phyloP scores from a whole-genome alignment of 2,888 invertebrate species.

The Sicus ferrugineus region DNA sequence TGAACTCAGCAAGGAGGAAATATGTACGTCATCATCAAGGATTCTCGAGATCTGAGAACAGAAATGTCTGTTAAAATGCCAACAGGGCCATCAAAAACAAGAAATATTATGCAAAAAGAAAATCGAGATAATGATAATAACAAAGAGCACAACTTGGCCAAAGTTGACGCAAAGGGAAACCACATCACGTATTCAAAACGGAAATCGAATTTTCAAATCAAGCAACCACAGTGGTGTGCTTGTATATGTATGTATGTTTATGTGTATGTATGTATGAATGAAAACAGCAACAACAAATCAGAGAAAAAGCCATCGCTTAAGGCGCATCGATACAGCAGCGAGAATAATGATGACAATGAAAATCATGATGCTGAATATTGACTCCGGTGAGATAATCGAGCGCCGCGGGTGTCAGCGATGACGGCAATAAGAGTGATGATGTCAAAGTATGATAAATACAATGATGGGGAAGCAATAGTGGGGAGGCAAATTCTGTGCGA shows the following conservation, averaged over 20 bases:
- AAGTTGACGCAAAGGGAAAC: slow-evolving; percentile 23
- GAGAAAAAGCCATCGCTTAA: too few species aligned
- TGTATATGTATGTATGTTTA: too few species aligned
- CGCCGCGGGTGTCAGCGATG: background rate
- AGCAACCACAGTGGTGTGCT: slow-evolving; percentile 23
- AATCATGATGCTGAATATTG: slow-evolving; percentile 4
- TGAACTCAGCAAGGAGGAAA: slow-evolving; percentile 9
- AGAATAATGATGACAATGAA: slow-evolving; percentile 10
- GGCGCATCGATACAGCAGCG: too few species aligned
- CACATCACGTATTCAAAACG: slow-evolving; percentile 44
- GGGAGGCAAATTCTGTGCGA: too few species aligned
- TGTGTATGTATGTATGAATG: slow-evolving; percentile 3
- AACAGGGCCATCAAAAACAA: too few species aligned
- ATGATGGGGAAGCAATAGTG: too few species aligned
- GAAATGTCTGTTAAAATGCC: too few species aligned
- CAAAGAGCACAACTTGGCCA: background rate
- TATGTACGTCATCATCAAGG: slow-evolving; percentile 16
- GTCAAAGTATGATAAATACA: too few species aligned
- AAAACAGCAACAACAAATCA: too few species aligned
- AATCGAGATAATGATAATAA: background rate
- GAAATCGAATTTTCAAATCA: slow-evolving; percentile 49
- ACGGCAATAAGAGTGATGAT: slow-evolving; percentile 9
- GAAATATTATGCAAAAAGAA: too few species aligned
- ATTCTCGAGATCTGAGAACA: background rate
- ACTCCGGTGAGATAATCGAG: too few species aligned